These are phyloP conservation scores for Chloropsis cyanopogon DNA, from an alignment of 2,113 vertebrate species.

Conservation along the genomic window DNA sequence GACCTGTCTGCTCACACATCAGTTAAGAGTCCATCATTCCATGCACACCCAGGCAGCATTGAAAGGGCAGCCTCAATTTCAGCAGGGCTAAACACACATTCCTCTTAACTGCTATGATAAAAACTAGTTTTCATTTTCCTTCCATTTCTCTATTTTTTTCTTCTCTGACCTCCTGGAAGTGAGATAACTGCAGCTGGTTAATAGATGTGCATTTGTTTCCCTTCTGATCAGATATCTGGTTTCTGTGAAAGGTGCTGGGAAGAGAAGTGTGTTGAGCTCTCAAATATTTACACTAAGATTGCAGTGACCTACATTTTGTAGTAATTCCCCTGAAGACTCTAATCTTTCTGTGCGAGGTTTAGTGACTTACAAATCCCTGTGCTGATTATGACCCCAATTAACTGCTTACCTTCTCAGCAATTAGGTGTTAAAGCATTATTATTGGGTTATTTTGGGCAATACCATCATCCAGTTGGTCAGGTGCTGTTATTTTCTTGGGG, in stretches of 20 bases:
- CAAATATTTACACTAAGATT: constrained; percentile 12
- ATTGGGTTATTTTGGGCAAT: not conserved
- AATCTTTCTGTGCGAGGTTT: not conserved
- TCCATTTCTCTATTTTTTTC: not conserved
- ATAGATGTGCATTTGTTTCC: not conserved
- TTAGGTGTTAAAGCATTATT: not conserved
- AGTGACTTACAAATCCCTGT: constrained; percentile 17
- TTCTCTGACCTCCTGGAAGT: not conserved
- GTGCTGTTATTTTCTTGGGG: not conserved
- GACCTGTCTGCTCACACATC: not conserved
- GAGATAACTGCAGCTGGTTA: not conserved
- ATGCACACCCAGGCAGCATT: not conserved
- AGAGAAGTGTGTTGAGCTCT: not conserved
- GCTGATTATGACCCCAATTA: constrained; percentile 33
- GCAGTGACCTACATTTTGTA: constrained; percentile 49
- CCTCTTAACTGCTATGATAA: not conserved
- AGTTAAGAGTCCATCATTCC: not conserved
- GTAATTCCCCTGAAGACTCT: constrained; percentile 26
- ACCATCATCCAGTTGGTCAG: not conserved
- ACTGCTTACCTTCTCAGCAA: constrained; percentile 28
- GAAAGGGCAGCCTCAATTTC: not conserved
- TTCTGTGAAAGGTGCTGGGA: not conserved
- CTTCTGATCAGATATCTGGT: not conserved
- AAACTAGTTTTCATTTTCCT: not conserved
- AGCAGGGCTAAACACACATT: not conserved